These are phyloP conservation scores for Paracanthobrama guichenoti DNA, from an alignment of 2,113 vertebrate species.

Conservation along the genomic window DNA sequence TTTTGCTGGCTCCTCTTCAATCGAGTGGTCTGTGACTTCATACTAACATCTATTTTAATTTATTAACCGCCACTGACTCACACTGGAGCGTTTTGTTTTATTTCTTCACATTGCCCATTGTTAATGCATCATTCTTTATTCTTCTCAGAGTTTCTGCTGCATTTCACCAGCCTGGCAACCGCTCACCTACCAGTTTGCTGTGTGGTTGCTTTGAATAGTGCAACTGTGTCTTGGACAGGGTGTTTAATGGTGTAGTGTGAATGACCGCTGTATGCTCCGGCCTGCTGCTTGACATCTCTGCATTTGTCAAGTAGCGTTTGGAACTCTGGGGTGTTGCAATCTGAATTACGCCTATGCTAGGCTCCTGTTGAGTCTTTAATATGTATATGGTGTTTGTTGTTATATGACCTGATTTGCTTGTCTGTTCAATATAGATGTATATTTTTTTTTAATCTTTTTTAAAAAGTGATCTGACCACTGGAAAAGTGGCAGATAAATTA, in stretches of 20 bases:
- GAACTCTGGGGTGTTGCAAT: neutral
- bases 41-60: neutral
- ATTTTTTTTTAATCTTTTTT: neutral
- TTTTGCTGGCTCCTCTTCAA: neutral
- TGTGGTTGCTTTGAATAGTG: neutral
- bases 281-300: neutral
- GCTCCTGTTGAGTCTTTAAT: neutral
- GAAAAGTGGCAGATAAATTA: neutral
- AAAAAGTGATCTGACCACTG: neutral
- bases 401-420: neutral
- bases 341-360: neutral
- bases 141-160: neutral
- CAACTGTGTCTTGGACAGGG: neutral
- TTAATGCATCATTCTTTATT: neutral
- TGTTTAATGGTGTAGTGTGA: neutral
- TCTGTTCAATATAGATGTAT: neutral
- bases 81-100: neutral
- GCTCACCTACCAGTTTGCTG: neutral
- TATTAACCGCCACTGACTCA: neutral
- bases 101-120: neutral
- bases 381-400: neutral
- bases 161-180: neutral
- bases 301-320: neutral
- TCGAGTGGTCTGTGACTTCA: neutral
- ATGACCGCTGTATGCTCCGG: neutral